Base-by-base conservation (phyloP, 2,113 vertebrate species). In the Cephalopterus ornatus region DNA sequence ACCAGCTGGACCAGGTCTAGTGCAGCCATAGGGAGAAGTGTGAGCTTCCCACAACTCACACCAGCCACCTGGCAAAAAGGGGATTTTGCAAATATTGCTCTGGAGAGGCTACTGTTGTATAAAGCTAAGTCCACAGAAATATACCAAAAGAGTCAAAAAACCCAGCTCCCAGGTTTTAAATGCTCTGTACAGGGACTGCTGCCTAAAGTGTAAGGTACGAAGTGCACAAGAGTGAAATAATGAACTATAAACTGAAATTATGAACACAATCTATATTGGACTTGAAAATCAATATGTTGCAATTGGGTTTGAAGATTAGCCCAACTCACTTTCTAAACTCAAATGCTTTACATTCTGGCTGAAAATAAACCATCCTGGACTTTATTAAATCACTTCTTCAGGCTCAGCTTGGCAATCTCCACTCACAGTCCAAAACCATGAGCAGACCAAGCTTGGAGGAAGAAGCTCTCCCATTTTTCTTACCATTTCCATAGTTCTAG, bases 231-330 rank as follows among this genome's bases (percentile, higher is more conserved):
- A 72, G 33, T 65, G 47, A 79, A 59, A n/a, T 78, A 91, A 93
- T 59, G 67, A 93, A 73, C 46, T 73, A 72, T 56, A 79, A 92
- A 53, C 33, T 93, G 75, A 85, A 95, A 95, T 88, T 63, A 92
- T 35, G 41, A 83, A 76, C 49, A 76, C 79, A 56, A 41, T 30
- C 72, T 86, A 8, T 85, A 82, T 30, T 63, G 56, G 12, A 50
- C 82, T 74, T 90, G 88, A 91, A 81, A 88, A 94, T 89, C 37
- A 8, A 87, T 82, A 67, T n/a, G 63, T 59, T 85, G 49, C 47
- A 92, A 92, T 55, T 65, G 52, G 32, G 58, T 85, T 88, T 88
- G 58, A 94, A 87, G 42, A 89, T 86, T 62, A 84, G 41, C 15
- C 37, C 32, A 67, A 16, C 27, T 56, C 85, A 74, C 90, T 92